A percentile compares a stretch with the other conserved stretches of the same genome.
These are phyloP conservation scores for Drosophila mayaguana DNA, from an alignment of 2,888 invertebrate species.

Conservation along the genomic window DNA sequence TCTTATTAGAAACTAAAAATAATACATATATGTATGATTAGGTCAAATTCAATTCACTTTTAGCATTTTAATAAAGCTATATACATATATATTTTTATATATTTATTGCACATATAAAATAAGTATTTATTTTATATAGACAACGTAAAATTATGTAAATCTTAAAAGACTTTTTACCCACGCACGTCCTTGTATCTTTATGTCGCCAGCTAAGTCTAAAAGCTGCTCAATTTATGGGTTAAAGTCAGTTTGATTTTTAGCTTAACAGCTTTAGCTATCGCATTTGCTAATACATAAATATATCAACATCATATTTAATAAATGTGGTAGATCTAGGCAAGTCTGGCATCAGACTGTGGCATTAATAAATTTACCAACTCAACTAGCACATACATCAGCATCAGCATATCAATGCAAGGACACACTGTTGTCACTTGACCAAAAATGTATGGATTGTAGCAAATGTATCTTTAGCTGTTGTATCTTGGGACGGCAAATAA, in stretches of 20 bases:
- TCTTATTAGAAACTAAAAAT: background rate
- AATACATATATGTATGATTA: too few relatives aligned
- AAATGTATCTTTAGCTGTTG: conserved; percentile 46
- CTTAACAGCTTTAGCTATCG: conserved; percentile 8
- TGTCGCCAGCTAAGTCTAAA: conserved; percentile 19
- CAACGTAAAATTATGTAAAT: background rate
- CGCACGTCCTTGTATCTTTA: conserved; percentile 23
- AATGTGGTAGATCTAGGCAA: conserved; percentile 46
- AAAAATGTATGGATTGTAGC: conserved; percentile 42
- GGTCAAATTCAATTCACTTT: too few relatives aligned
- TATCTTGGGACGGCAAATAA: conserved; percentile 61
- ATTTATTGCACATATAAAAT: too few relatives aligned
- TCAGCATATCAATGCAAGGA: conserved; percentile 62
- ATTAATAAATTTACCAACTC: conserved; percentile 66
- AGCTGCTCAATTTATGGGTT: conserved; percentile 19
- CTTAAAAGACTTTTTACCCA: background rate
- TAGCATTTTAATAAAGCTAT: too few relatives aligned
- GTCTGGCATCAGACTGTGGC: conserved; percentile 64
- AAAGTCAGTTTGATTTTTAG: conserved; percentile 6
- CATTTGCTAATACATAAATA: conserved; percentile 47
- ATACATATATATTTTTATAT: too few relatives aligned
- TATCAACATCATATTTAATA: conserved; percentile 75
- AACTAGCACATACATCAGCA: conserved; percentile 57
- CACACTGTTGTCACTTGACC: conserved; percentile 56
- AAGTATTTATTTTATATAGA: background rate